Conservation (phyloP, 92 coral and sea anemone genomes). For the Blastomussa wellsi region DNA sequence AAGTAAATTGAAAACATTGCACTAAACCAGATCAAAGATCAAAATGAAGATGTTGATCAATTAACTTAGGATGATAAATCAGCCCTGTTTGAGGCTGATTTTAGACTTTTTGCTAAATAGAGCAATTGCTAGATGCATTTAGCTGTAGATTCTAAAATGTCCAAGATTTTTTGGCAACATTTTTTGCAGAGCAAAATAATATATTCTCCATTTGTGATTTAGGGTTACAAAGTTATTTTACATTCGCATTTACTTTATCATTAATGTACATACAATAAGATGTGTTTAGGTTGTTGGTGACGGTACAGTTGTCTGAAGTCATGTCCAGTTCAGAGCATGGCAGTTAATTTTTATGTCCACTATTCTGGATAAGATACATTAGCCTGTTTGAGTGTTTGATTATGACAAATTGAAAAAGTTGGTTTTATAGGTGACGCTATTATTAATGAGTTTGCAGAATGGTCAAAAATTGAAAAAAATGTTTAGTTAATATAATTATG, state of each 20-base stretch:
- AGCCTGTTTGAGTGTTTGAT: not conserved
- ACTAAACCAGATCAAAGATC: not conserved
- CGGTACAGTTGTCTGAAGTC: not conserved
- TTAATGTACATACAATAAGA: not conserved
- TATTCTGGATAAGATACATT: not conserved
- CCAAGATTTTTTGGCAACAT: not conserved
- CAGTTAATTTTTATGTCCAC: not conserved
- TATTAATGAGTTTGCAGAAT: not conserved
- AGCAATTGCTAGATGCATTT: not conserved
- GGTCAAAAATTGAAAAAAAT: not conserved
- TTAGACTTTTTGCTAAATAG: not conserved
- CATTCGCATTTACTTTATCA: not conserved
- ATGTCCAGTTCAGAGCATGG: not conserved
- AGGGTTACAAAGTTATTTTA: not conserved
- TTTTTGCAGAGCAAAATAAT: conserved; percentile 13
- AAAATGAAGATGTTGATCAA: not conserved
- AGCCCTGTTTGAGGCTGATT: not conserved
- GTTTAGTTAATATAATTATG: not conserved
- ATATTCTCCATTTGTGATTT: not conserved
- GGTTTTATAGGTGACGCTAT: not conserved
- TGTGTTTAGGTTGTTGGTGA: not conserved
- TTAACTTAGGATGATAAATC: not conserved
- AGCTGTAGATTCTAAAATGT: not conserved
- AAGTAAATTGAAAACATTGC: not conserved
- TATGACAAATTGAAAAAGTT: not conserved